phyloP scores from a whole-genome alignment of 1,140 invertebrate species.

The Micrasema minimum region DNA sequence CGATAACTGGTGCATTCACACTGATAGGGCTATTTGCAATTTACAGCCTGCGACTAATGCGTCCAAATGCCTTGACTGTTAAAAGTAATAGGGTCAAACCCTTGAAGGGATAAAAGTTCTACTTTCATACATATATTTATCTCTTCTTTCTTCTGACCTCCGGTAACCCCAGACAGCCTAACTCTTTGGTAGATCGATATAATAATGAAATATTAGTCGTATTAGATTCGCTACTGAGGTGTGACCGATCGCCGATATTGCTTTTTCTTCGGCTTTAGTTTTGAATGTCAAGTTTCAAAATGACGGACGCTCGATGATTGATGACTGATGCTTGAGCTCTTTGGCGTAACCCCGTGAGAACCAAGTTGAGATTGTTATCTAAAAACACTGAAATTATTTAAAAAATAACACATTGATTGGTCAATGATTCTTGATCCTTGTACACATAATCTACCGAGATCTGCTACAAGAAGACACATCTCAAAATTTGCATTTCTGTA shows the following conservation, averaged over 20 bases:
- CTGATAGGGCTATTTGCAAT: not conserved
- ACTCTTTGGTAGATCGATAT: not conserved
- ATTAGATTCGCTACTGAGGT: constrained; percentile 3
- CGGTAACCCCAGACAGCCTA: not conserved
- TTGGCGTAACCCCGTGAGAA: not conserved
- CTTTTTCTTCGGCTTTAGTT: not conserved
- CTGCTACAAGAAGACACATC: no score
- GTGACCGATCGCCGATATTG: constrained; percentile 29
- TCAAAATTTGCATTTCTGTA: no score
- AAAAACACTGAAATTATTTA: no score
- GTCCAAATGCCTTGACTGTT: constrained; percentile 12
- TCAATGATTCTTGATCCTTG: no score
- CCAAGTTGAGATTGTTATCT: no score
- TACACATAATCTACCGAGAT: no score
- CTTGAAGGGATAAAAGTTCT: no score
- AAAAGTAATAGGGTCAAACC: constrained; percentile 21
- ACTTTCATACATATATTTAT: no score
- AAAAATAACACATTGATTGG: no score
- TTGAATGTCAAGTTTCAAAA: constrained; percentile 1
- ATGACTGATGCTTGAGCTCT: not conserved
- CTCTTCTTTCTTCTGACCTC: not conserved
- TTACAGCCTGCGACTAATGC: constrained; percentile 29
- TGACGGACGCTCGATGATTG: constrained; percentile 7
- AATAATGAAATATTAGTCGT: constrained; percentile 10
- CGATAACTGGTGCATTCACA: constrained; percentile 6